These are phyloP conservation scores for Cyclophora punctaria DNA, from an alignment of 2,888 invertebrate species.

Conservation along the genomic window DNA sequence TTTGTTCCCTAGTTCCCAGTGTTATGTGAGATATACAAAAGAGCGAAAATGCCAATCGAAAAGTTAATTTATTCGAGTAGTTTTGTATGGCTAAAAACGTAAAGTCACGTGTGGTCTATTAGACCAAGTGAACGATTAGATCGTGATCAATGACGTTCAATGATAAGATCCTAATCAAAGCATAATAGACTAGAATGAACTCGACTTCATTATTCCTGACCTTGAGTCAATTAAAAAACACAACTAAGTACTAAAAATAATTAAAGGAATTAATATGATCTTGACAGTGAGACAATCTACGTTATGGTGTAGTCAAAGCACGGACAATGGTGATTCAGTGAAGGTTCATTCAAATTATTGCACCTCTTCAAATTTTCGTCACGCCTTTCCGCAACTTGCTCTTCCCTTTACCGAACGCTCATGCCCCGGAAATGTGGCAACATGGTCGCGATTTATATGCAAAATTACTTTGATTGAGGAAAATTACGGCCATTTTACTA, in stretches of 20 bases:
- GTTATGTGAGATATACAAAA: neutral
- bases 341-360: constrained; percentile 9
- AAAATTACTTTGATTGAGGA: constrained; percentile 41
- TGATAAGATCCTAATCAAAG: too few relatives aligned
- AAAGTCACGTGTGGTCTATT: too few relatives aligned
- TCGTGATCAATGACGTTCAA: too few relatives aligned
- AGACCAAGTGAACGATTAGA: too few relatives aligned
- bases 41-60: too few relatives aligned
- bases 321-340: constrained; percentile 8
- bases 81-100: too few relatives aligned
- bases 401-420: constrained; percentile 22
- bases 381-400: constrained; percentile 21
- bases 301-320: neutral
- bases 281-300: neutral
- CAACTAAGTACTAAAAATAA: neutral
- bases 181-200: neutral
- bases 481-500: constrained; percentile 27
- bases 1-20: neutral
- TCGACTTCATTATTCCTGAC: too few relatives aligned
- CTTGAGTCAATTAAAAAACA: neutral
- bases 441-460: constrained; percentile 29
- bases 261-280: neutral
- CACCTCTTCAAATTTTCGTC: constrained; percentile 19
- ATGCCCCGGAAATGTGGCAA: constrained; percentile 26
- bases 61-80: too few relatives aligned